Conservation (phyloP, 2,888 invertebrate genomes). For the Allacma fusca region DNA sequence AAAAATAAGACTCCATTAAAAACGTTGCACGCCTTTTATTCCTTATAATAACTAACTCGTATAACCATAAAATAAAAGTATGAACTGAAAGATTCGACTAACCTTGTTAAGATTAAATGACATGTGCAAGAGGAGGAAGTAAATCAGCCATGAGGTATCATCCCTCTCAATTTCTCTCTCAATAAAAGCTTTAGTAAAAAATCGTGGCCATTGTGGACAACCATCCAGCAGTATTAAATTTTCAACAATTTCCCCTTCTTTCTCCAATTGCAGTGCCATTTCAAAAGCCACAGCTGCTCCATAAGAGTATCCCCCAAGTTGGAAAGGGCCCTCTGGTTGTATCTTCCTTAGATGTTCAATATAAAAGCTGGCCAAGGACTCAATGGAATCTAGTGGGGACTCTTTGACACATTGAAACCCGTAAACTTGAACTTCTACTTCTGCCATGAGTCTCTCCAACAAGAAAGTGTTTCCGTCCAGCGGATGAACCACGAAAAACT, state of each 20-base stretch:
- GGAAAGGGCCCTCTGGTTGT: neutral
- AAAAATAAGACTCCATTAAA: too few relatives aligned
- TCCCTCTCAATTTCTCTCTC: neutral
- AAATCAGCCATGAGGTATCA: too few relatives aligned
- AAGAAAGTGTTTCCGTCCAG: constrained; percentile 85
- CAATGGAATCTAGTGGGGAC: constrained; percentile 77
- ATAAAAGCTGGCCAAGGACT: constrained; percentile 77
- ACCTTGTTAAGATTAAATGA: neutral
- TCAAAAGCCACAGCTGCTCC: constrained; percentile 9
- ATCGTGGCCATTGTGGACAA: neutral
- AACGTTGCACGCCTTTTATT: too few relatives aligned
- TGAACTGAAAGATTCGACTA: too few relatives aligned
- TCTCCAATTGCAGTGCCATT: constrained; percentile 9
- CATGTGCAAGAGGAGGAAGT: constrained; percentile 1
- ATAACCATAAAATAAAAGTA: too few relatives aligned
- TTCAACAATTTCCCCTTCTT: neutral
- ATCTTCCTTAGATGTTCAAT: constrained; percentile 63
- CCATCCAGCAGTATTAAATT: neutral
- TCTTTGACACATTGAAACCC: constrained; percentile 85
- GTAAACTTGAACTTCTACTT: constrained; percentile 79
- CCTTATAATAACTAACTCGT: too few relatives aligned
- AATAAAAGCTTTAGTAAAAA: neutral
- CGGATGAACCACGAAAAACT: constrained; percentile 74
- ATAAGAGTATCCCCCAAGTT: neutral
- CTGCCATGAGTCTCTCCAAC: constrained; percentile 75